Evolutionary conservation across 2,113 vertebrate species (phyloP).

Genomic region (Myodes glareolus): DNA sequence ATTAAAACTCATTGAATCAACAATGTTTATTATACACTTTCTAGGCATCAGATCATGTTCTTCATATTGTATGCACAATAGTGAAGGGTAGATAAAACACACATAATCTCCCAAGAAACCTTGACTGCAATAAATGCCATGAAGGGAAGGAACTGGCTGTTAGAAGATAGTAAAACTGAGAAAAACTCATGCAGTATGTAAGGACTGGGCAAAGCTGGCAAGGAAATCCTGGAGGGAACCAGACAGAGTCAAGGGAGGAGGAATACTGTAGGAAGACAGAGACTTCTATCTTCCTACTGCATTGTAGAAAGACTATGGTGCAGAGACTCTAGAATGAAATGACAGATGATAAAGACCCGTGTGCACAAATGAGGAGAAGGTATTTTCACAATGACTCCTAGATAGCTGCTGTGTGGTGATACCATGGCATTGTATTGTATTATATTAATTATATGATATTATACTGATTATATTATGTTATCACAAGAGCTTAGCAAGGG

Average conservation of each 20-base stretch:
- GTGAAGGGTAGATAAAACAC: not conserved
- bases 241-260: not conserved
- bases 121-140: not conserved
- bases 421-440: not conserved
- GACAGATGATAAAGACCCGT: not conserved
- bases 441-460: not conserved
- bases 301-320: not conserved
- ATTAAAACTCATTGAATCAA: not conserved
- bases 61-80: not conserved
- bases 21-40: not conserved
- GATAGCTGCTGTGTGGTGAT: not conserved
- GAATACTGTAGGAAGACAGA: not conserved
- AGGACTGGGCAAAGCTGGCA: not conserved
- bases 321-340: not conserved
- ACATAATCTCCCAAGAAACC: not conserved
- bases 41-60: not conserved
- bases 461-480: not conserved
- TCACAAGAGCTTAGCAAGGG: not conserved
- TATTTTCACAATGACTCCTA: not conserved
- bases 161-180: not conserved
- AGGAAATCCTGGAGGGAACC: not conserved
- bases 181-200: not conserved
- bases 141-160: not conserved
- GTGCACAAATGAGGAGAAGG: not conserved
- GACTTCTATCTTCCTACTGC: too few species aligned